Conservation (phyloP, 2,888 invertebrate species). For the Zaprionus lineosus region DNA sequence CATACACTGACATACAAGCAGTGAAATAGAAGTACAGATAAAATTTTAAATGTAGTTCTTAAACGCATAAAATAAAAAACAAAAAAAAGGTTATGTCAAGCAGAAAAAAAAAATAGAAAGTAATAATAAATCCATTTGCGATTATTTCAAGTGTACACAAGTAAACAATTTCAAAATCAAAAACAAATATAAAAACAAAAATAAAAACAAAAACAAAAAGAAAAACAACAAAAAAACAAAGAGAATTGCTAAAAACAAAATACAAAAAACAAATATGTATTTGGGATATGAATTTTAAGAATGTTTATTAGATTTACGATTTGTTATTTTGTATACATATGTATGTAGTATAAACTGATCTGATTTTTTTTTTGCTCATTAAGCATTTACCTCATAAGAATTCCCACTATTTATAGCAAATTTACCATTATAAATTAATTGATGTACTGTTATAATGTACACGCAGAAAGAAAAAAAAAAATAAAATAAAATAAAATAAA, state of each 20-base stretch:
- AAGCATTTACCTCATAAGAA: conserved; percentile 74
- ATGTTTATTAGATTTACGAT: conserved; percentile 75
- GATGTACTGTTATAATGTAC: conserved; percentile 74
- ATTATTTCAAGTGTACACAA: no score
- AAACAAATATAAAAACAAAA: conserved; percentile 17
- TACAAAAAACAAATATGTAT: conserved; percentile 41
- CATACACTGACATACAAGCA: conserved; percentile 8
- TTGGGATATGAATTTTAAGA: conserved; percentile 77
- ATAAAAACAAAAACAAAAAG: conserved; percentile 27
- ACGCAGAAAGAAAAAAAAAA: conserved; percentile 26
- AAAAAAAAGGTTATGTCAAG: conserved; percentile 32
- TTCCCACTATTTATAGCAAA: conserved; percentile 76
- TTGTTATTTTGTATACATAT: conserved; percentile 77
- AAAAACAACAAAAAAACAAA: conserved; percentile 3
- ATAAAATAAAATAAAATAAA: conserved; percentile 26
- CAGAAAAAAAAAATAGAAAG: conserved; percentile 8
- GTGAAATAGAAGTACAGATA: conserved; percentile 40
- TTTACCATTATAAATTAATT: conserved; percentile 72
- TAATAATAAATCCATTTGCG: conserved; percentile 24
- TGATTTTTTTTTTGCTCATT: conserved; percentile 74
- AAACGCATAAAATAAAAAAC: conserved; percentile 57
- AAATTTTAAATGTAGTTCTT: conserved; percentile 55
- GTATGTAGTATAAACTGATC: conserved; percentile 70
- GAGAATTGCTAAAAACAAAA: conserved; percentile 24
- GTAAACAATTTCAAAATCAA: no score